A percentile compares a stretch with the other conserved stretches of the same genome.
These are phyloP conservation scores for Pantelozetes paolii DNA, from an alignment of 2,888 invertebrate species.

Conservation along the genomic window DNA sequence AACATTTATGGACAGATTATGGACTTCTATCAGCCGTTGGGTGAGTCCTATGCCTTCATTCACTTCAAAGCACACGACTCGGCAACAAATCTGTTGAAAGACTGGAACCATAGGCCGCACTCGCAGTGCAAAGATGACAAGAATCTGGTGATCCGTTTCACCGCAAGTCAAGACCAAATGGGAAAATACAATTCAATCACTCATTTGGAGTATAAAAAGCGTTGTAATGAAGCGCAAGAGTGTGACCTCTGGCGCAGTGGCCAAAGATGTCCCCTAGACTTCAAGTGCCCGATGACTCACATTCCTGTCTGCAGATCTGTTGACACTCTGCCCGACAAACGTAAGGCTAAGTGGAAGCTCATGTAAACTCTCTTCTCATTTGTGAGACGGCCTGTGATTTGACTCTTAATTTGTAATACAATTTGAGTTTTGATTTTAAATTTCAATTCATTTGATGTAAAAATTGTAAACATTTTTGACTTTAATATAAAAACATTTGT, in stretches of 20 bases:
- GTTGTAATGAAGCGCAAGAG: not conserved
- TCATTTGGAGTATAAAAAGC: not conserved
- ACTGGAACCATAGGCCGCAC: not conserved
- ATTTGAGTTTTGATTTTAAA: too few relatives aligned
- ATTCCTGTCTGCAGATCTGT: not conserved
- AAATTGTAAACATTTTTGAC: too few relatives aligned
- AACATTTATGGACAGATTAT: not conserved
- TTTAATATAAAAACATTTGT: too few relatives aligned
- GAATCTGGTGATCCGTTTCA: not conserved
- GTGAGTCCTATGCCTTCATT: not conserved
- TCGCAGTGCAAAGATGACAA: not conserved
- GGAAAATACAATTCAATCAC: not conserved
- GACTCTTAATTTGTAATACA: too few relatives aligned
- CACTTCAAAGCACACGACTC: constrained; percentile 2
- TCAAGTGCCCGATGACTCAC: not conserved
- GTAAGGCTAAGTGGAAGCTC: not conserved
- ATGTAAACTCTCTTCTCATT: not conserved
- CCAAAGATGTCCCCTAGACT: not conserved
- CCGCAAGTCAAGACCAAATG: not conserved
- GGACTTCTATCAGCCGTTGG: not conserved
- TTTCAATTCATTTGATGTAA: too few relatives aligned
- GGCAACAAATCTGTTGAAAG: not conserved
- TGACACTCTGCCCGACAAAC: not conserved
- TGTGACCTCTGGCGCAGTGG: not conserved
- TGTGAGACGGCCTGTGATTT: too few relatives aligned